A percentile compares a stretch with the other conserved stretches of the same genome.
Conservation (phyloP, 2,797 vertebrate genomes). For the Tapera naevia region DNA sequence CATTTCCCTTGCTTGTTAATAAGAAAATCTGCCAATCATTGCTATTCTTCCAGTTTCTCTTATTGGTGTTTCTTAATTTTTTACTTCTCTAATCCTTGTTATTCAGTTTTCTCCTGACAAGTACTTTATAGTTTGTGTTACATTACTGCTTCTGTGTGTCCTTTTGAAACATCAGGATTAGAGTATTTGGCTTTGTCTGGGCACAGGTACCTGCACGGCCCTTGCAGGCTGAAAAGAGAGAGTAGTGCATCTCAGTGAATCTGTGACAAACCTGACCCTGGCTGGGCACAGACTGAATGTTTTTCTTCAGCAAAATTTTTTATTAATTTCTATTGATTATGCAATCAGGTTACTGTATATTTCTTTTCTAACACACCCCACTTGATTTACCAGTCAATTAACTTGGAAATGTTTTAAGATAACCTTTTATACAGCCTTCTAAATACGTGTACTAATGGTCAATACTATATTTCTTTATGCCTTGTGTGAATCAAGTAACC, state of each 20-base stretch:
- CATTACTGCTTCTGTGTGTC: background rate
- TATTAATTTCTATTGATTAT: background rate
- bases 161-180: background rate
- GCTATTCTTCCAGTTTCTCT: background rate
- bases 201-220: background rate
- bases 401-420: background rate
- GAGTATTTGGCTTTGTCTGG: background rate
- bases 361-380: background rate
- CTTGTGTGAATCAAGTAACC: background rate
- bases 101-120: background rate
- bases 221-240: background rate
- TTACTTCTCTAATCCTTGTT: background rate
- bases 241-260: background rate
- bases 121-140: background rate
- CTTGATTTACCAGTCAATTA: background rate
- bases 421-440: background rate
- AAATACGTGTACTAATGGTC: background rate
- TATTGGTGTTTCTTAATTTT: background rate
- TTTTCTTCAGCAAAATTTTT: background rate
- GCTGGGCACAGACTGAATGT: background rate
- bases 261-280: background rate
- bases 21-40: background rate
- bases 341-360: background rate
- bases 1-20: background rate
- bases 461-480: background rate